phyloP scores from a whole-genome alignment of 2,888 invertebrate genomes.

The Drosophila limbata region DNA sequence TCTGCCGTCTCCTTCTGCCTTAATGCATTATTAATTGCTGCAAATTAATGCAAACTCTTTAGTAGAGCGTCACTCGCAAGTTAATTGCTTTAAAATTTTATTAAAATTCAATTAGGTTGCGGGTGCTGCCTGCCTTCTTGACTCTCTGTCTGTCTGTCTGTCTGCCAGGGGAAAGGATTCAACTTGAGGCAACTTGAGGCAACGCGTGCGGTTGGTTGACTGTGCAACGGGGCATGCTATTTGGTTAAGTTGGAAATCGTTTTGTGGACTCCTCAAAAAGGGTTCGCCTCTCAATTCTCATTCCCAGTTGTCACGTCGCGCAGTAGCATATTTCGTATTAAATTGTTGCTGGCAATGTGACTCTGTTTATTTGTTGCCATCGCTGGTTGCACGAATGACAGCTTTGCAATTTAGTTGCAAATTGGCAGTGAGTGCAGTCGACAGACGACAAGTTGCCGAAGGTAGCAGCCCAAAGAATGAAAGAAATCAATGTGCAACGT shows the following conservation, averaged over 20 bases:
- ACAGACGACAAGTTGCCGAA: constrained; percentile 56
- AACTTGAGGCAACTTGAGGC: constrained; percentile 24
- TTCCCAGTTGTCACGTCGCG: constrained; percentile 67
- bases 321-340: constrained; percentile 60
- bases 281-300: constrained; percentile 15
- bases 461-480: constrained; percentile 30
- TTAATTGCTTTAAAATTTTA: constrained; percentile 72
- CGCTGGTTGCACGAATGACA: constrained; percentile 59
- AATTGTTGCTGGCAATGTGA: constrained; percentile 68
- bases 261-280: constrained; percentile 20
- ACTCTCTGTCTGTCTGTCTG: neutral
- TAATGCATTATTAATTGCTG: constrained; percentile 75
- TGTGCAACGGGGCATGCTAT: constrained; percentile 52
- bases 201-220: constrained; percentile 36
- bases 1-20: neutral
- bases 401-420: constrained; percentile 72
- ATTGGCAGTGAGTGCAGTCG: constrained; percentile 67
- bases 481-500: constrained; percentile 48
- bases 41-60: constrained; percentile 49
- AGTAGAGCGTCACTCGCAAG: constrained; percentile 36
- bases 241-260: constrained; percentile 44
- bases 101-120: constrained; percentile 70
- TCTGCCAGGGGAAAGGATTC: neutral
- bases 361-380: constrained; percentile 48
- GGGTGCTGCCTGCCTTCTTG: constrained; percentile 17